Percentiles rank a stretch among this genome's conserved stretches.
Evolutionary conservation across 2,888 invertebrate genomes (phyloP).

Genomic region (Brachyopa scutellaris): DNA sequence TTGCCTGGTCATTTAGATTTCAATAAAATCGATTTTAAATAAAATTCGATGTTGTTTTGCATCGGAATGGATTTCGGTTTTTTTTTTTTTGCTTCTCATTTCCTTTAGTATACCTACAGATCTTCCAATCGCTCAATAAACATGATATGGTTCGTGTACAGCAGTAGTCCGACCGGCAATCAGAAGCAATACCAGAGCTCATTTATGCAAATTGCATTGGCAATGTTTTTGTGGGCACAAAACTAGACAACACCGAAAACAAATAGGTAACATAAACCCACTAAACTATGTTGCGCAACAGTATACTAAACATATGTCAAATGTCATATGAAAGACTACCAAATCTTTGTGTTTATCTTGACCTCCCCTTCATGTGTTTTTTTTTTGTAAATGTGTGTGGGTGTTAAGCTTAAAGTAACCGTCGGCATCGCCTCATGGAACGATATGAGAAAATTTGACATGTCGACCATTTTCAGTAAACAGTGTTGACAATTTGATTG

Average conservation of each 20-base stretch:
- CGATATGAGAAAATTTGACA: slow-evolving; percentile 48
- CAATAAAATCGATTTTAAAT: slow-evolving; percentile 69
- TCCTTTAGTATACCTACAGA: slow-evolving; percentile 36
- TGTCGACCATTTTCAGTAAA: slow-evolving; percentile 61
- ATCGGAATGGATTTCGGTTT: slow-evolving; percentile 34
- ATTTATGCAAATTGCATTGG: slow-evolving; percentile 66
- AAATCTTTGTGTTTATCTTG: slow-evolving; percentile 14
- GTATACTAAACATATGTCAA: slow-evolving; percentile 65
- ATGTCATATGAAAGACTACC: slow-evolving; percentile 65
- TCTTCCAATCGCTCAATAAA: slow-evolving; percentile 55
- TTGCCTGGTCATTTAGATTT: slow-evolving; percentile 55
- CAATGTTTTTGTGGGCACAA: slow-evolving; percentile 49
- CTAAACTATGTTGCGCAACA: slow-evolving; percentile 63
- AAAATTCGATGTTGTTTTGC: slow-evolving; percentile 64
- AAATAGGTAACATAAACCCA: slow-evolving; percentile 53
- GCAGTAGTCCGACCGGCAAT: slow-evolving; percentile 50
- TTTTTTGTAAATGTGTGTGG: slow-evolving; percentile 36
- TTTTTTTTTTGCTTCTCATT: slow-evolving; percentile 9
- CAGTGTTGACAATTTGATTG: slow-evolving; percentile 67
- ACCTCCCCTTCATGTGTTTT: slow-evolving; percentile 2
- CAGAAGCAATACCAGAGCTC: slow-evolving; percentile 60
- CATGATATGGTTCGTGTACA: background rate
- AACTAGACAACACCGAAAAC: slow-evolving; percentile 35
- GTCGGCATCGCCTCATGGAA: background rate
- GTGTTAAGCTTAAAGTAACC: slow-evolving; percentile 31